Conservation (phyloP, 2,888 invertebrate species). For the Hermaeophaga mercurialis region DNA sequence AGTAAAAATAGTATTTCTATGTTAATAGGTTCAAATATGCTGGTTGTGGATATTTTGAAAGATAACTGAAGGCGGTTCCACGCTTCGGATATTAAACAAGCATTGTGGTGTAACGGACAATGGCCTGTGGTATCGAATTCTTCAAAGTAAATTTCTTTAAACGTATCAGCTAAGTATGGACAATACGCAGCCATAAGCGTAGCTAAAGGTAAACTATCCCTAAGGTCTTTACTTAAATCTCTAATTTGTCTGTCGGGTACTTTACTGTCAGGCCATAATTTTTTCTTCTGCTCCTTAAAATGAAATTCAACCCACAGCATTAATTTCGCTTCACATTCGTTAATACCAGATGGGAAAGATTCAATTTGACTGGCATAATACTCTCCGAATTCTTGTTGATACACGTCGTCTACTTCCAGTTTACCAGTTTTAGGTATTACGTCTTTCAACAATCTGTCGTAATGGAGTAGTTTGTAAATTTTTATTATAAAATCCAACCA, state of each 20-base stretch:
- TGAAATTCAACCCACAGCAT: conserved; percentile 57
- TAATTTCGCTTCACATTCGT: conserved; percentile 49
- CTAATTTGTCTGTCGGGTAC: conserved; percentile 42
- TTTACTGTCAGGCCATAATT: conserved; percentile 57
- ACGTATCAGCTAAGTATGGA: conserved; percentile 61
- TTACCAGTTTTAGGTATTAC: not conserved
- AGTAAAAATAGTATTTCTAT: conserved; percentile 66
- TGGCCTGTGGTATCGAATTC: conserved; percentile 50
- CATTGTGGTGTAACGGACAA: conserved; percentile 63
- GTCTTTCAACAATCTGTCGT: conserved; percentile 52
- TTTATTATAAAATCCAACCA: conserved; percentile 69
- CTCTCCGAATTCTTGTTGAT: conserved; percentile 43
- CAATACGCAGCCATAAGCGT: conserved; percentile 64
- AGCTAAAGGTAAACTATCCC: conserved; percentile 63
- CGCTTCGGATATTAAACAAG: conserved; percentile 55
- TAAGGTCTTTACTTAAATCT: conserved; percentile 61
- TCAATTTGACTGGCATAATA: conserved; percentile 25
- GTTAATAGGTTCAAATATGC: conserved; percentile 62
- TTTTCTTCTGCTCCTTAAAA: conserved; percentile 53
- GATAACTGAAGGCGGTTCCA: conserved; percentile 63
- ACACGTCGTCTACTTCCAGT: conserved; percentile 9
- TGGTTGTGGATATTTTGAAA: conserved; percentile 61
- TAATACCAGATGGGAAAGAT: conserved; percentile 20
- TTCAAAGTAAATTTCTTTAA: conserved; percentile 58
- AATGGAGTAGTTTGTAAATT: conserved; percentile 64